Conservation (phyloP, 2,888 invertebrate species). For the Meiosimyza platycephala region DNA sequence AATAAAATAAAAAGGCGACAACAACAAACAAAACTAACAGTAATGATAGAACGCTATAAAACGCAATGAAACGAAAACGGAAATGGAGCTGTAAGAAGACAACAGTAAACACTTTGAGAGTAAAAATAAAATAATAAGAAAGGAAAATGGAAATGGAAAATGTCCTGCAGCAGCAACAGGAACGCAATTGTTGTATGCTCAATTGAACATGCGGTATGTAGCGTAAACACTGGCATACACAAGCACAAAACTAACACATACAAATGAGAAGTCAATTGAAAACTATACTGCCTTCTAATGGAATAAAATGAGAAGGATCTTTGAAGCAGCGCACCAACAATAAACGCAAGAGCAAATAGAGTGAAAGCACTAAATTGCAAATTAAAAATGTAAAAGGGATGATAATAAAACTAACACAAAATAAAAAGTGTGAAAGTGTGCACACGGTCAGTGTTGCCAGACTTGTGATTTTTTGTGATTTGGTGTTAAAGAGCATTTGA, state of each 20-base stretch:
- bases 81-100: constrained; percentile 36
- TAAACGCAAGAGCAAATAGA: too few relatives aligned
- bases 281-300: constrained; percentile 47
- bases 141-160: constrained; percentile 32
- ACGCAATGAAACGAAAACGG: constrained; percentile 43
- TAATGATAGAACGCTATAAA: constrained; percentile 35
- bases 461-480: too few relatives aligned
- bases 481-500: too few relatives aligned
- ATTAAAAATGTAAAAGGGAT: too few relatives aligned
- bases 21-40: constrained; percentile 22
- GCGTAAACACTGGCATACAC: constrained; percentile 31
- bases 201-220: constrained; percentile 43
- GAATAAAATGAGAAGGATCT: constrained; percentile 46
- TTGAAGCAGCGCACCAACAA: constrained; percentile 6
- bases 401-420: too few relatives aligned
- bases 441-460: too few relatives aligned
- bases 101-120: constrained; percentile 34
- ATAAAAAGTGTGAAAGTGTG: too few relatives aligned
- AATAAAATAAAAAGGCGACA: constrained; percentile 27
- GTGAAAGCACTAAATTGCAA: too few relatives aligned
- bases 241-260: constrained; percentile 25
- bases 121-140: constrained; percentile 25
- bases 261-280: constrained; percentile 50
- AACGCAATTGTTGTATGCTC: constrained; percentile 36
- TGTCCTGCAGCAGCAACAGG: constrained; percentile 2